Percentiles rank a stretch among this genome's conserved stretches.
Evolutionary conservation across 2,888 invertebrate species (phyloP).

Genomic region (Hypena proboscidalis): DNA sequence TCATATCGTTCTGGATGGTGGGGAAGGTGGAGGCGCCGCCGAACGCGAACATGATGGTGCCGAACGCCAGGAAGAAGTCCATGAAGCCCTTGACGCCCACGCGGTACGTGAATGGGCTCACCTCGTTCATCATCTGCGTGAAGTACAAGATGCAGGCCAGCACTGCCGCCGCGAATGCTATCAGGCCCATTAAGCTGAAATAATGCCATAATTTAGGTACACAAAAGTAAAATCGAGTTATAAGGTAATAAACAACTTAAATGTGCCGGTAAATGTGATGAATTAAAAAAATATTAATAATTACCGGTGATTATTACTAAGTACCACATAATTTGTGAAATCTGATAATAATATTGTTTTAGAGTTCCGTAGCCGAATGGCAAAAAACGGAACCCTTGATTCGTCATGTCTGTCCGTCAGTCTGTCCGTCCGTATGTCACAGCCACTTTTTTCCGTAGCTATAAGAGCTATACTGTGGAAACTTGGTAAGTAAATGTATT

Average conservation of each 20-base stretch:
- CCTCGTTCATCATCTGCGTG: slow-evolving; percentile 86
- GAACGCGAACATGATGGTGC: slow-evolving; percentile 89
- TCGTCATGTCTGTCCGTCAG: too few relatives aligned
- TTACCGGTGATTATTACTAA: too few relatives aligned
- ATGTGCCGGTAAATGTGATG: too few relatives aligned
- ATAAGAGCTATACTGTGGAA: too few relatives aligned
- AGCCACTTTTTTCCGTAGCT: too few relatives aligned
- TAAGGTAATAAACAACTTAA: not conserved
- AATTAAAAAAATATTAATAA: too few relatives aligned
- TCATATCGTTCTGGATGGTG: slow-evolving; percentile 92
- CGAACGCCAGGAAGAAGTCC: slow-evolving; percentile 89
- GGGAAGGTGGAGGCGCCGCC: slow-evolving; percentile 91
- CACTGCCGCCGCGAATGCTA: slow-evolving; percentile 87
- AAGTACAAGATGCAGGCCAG: slow-evolving; percentile 87
- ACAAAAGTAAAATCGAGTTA: not conserved
- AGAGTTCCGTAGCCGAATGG: too few relatives aligned
- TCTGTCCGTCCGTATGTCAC: too few relatives aligned
- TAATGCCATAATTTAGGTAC: not conserved
- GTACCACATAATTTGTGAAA: too few relatives aligned
- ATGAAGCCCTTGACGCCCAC: slow-evolving; percentile 82
- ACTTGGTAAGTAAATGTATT: too few relatives aligned
- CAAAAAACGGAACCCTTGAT: too few relatives aligned
- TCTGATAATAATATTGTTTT: too few relatives aligned
- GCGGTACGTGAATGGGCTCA: slow-evolving; percentile 73
- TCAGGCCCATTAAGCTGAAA: slow-evolving; percentile 86